Percentiles rank a stretch among this genome's conserved stretches.
Conservation (phyloP, 2,888 invertebrate species). For the Poecilobothrus nobilitatus region DNA sequence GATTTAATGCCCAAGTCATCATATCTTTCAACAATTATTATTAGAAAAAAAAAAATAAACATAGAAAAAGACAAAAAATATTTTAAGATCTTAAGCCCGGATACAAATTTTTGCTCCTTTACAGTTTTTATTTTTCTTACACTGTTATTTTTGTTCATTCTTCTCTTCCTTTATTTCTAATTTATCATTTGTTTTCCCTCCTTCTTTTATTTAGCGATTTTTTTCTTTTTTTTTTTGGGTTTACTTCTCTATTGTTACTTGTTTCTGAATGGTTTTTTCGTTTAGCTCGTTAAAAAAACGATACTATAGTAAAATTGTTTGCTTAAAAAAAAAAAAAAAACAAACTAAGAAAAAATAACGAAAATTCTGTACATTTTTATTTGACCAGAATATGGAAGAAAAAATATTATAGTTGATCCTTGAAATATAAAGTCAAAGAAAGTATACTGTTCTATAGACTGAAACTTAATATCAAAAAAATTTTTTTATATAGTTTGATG, state of each 20-base stretch:
- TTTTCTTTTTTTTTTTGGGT: too few relatives aligned
- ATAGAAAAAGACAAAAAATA: background rate
- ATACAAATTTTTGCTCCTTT: background rate
- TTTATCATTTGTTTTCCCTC: background rate
- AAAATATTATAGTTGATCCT: too few relatives aligned
- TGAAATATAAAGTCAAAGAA: too few relatives aligned
- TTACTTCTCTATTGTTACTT: background rate
- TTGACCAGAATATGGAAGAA: too few relatives aligned
- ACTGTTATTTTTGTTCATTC: background rate
- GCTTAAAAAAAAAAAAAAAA: too few relatives aligned
- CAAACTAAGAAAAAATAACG: too few relatives aligned
- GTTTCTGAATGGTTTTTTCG: background rate
- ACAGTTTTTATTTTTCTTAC: too few relatives aligned
- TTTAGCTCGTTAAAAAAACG: background rate
- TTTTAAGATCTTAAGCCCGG: background rate
- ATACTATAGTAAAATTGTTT: background rate
- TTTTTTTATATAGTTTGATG: too few relatives aligned
- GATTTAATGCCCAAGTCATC: background rate
- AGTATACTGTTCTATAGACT: too few relatives aligned
- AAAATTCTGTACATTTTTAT: too few relatives aligned
- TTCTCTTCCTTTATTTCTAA: background rate
- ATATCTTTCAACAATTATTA: conserved; percentile 5
- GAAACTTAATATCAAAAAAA: too few relatives aligned
- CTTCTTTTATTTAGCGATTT: background rate
- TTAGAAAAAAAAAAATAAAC: too few relatives aligned